These are phyloP conservation scores for Podarcis cretensis DNA, from an alignment of 2,113 vertebrate species.

Conservation along the genomic window DNA sequence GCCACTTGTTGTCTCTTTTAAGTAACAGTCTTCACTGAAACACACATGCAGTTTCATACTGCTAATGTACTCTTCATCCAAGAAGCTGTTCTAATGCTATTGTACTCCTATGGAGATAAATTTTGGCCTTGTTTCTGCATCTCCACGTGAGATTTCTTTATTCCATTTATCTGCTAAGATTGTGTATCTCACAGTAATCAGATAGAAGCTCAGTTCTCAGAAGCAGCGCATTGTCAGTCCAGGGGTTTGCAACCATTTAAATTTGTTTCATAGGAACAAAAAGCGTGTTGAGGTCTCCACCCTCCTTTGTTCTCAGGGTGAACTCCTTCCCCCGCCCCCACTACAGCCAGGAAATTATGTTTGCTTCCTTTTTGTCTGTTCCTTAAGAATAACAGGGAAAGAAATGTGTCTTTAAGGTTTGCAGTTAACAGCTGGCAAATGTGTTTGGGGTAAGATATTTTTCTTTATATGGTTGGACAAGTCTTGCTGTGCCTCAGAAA, in stretches of 20 bases:
- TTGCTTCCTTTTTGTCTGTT: constrained; percentile 49
- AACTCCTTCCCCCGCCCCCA: constrained; percentile 29
- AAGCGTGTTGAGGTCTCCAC: constrained; percentile 1
- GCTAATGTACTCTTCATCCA: neutral
- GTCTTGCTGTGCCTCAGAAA: constrained; percentile 12
- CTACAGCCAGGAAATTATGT: constrained; percentile 51
- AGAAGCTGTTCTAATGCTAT: accelerated
- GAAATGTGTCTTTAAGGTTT: constrained; percentile 29
- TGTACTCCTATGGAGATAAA: neutral
- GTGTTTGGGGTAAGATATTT: constrained; percentile 51
- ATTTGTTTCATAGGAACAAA: constrained; percentile 17
- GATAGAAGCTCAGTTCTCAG: neutral
- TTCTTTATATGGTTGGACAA: constrained; percentile 10
- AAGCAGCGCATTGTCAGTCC: accelerated
- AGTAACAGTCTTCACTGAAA: neutral
- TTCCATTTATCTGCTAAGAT: neutral
- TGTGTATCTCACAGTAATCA: neutral
- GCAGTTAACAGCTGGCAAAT: constrained; percentile 38
- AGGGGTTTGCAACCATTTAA: neutral
- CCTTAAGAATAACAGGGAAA: constrained; percentile 43
- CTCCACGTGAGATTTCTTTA: accelerated
- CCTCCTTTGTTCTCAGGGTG: constrained; percentile 41
- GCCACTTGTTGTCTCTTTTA: neutral
- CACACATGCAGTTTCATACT: neutral
- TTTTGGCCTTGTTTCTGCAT: constrained; percentile 5